These are phyloP conservation scores for Lagocephalus sceleratus DNA, from an alignment of 2,797 vertebrate genomes.

Conservation along the genomic window DNA sequence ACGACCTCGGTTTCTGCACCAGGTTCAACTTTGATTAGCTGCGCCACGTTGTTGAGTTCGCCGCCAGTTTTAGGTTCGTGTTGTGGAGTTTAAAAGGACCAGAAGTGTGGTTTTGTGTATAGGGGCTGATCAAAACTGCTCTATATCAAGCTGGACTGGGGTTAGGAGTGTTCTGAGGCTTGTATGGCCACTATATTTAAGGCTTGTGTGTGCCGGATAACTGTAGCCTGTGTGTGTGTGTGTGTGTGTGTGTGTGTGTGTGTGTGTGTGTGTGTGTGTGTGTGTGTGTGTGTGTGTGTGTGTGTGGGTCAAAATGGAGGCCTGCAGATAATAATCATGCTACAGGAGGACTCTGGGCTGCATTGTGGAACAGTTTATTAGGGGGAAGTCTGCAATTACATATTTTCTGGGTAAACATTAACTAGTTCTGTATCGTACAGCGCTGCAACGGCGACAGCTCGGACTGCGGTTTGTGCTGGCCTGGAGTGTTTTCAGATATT, in stretches of 20 bases:
- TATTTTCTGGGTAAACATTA: constrained; percentile 90
- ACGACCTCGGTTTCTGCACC: neutral
- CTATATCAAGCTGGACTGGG: constrained; percentile 1
- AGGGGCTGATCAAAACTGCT: neutral
- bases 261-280: neutral
- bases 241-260: constrained; percentile 9
- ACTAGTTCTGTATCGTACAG: constrained; percentile 73
- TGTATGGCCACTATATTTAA: constrained; percentile 37
- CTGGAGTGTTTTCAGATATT: neutral
- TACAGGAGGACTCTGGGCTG: constrained; percentile 75
- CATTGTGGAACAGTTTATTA: constrained; percentile 83
- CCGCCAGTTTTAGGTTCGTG: neutral
- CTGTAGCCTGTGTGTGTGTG: neutral
- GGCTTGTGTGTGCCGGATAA: constrained; percentile 2
- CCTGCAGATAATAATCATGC: constrained; percentile 79
- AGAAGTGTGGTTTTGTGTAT: neutral
- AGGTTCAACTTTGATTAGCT: neutral
- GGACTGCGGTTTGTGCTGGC: constrained; percentile 11
- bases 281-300: constrained; percentile 25
- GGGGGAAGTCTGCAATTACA: constrained; percentile 88
- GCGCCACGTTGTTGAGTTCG: neutral
- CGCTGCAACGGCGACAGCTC: constrained; percentile 34
- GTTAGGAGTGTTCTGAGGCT: constrained; percentile 14
- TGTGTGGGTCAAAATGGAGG: constrained; percentile 32
- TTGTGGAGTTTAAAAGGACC: neutral